phyloP scores from a whole-genome alignment of 2,888 invertebrate species.

The Agapostemon virescens region DNA sequence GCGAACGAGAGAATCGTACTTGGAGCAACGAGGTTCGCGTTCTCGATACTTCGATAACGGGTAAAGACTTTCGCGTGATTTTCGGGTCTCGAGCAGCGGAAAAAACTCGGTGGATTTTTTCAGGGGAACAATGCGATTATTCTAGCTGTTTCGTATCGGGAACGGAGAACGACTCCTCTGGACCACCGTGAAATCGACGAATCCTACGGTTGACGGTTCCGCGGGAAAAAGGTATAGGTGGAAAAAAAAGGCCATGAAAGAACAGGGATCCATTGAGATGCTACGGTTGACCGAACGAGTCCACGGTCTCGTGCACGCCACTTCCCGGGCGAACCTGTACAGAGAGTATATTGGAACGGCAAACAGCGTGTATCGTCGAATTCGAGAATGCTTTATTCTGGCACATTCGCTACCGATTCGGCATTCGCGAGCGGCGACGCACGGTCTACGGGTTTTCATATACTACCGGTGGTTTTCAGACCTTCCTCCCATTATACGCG shows the following conservation, averaged over 20 bases:
- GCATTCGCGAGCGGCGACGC: conserved; percentile 21
- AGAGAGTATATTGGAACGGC: conserved; percentile 40
- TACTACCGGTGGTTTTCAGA: conserved; percentile 22
- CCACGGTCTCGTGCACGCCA: conserved; percentile 11
- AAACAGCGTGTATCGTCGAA: conserved; percentile 52
- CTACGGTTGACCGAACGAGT: background rate
- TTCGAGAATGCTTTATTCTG: conserved; percentile 36
- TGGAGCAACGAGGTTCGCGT: background rate
- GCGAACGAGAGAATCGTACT: background rate
- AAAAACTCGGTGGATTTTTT: background rate
- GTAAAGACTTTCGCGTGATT: background rate
- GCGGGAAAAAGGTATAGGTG: background rate
- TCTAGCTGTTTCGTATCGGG: background rate
- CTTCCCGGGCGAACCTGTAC: conserved; percentile 33
- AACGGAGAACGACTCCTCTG: background rate
- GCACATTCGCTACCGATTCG: conserved; percentile 32
- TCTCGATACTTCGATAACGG: background rate
- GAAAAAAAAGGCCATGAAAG: background rate
- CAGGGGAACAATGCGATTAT: background rate
- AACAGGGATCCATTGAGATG: conserved; percentile 19
- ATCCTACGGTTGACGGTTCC: background rate
- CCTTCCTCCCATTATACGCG: conserved; percentile 33
- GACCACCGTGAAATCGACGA: conserved; percentile 3
- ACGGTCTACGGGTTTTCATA: conserved; percentile 33
- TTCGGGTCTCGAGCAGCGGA: background rate